A percentile compares a stretch with the other conserved stretches of the same genome.
phyloP scores from a whole-genome alignment of 2,113 vertebrate species.

The Catharus fuscescens region DNA sequence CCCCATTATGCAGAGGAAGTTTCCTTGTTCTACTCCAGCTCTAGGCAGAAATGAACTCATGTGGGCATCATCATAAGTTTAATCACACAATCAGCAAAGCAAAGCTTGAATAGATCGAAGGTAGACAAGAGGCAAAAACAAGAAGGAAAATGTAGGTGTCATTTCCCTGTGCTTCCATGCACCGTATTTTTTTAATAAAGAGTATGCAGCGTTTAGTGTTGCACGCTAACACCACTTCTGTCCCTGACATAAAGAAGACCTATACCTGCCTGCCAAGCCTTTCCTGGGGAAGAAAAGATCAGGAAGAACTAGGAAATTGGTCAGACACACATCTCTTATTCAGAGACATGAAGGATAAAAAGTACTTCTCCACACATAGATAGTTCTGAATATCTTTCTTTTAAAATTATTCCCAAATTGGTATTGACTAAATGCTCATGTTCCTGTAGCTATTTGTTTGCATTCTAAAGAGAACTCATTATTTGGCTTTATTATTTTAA shows the following conservation, averaged over 20 bases:
- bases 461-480: neutral
- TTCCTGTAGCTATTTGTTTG: neutral
- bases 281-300: neutral
- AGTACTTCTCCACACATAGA: neutral
- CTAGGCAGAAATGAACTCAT: neutral
- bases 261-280: neutral
- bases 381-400: neutral
- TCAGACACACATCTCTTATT: neutral
- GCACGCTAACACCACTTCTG: neutral
- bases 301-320: neutral
- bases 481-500: neutral
- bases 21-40: neutral
- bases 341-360: neutral
- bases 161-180: neutral
- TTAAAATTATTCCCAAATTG: neutral
- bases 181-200: neutral
- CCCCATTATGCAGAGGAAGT: neutral
- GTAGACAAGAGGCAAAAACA: accelerated
- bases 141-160: neutral
- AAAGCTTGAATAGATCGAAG: neutral
- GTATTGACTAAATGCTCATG: neutral
- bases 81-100: neutral
- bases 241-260: neutral
- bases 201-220: neutral
- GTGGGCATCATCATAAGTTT: neutral